These are phyloP conservation scores for Drymodes brunneopygia DNA, from an alignment of 2,113 vertebrate species.

Conservation along the genomic window DNA sequence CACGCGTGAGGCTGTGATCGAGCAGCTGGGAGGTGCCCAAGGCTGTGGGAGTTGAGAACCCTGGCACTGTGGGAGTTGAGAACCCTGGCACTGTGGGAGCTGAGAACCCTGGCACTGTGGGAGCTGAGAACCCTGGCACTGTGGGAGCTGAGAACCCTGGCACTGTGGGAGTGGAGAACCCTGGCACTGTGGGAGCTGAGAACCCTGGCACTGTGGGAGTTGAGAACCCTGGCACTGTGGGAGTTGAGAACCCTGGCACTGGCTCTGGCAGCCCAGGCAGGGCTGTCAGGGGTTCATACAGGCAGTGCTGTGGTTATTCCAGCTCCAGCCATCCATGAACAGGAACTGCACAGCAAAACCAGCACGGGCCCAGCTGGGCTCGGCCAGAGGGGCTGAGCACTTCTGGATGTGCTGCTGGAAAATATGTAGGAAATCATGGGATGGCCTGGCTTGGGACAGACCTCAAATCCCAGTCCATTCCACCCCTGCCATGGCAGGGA, in stretches of 20 bases:
- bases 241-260: conserved; percentile 79
- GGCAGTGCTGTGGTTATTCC: conserved; percentile 69
- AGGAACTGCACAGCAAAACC: conserved; percentile 71
- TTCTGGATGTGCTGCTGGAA: background rate
- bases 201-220: conserved; percentile 81
- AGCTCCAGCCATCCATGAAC: conserved; percentile 78
- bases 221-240: conserved; percentile 83
- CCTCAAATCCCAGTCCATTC: fast-evolving
- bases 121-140: conserved; percentile 84
- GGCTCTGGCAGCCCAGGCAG: conserved; percentile 77
- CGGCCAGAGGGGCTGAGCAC: background rate
- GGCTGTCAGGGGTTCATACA: conserved; percentile 74
- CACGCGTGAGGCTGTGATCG: conserved; percentile 78
- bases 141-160: conserved; percentile 82
- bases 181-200: conserved; percentile 81
- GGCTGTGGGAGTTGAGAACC: conserved; percentile 82
- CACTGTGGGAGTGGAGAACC: conserved; percentile 82
- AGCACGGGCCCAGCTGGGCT: conserved; percentile 49
- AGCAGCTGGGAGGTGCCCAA: conserved; percentile 79
- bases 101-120: conserved; percentile 83
- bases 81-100: conserved; percentile 81
- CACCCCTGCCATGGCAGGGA: background rate
- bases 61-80: conserved; percentile 77
- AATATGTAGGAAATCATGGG: background rate
- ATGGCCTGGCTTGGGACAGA: background rate